Conservation (phyloP, 2,113 vertebrate species). For the Onychostoma macrolepis region DNA sequence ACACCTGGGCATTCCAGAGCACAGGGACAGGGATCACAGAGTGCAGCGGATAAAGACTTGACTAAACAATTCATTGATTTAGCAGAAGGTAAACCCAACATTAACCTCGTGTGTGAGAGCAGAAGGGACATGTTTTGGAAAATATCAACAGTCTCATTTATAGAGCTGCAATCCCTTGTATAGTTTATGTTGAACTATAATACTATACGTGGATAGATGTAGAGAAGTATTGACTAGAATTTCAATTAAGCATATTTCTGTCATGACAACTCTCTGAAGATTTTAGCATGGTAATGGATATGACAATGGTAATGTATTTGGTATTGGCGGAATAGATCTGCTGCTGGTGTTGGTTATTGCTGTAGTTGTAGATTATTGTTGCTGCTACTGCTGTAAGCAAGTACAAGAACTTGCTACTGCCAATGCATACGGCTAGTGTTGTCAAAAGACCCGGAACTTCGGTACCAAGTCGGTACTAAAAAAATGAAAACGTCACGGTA, state of each 20-base stretch:
- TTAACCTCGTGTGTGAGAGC: background rate
- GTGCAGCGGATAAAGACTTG: background rate
- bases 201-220: background rate
- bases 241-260: background rate
- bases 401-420: too few species aligned
- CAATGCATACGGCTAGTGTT: too few species aligned
- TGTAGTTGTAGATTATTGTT: too few species aligned
- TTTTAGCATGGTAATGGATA: too few species aligned
- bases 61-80: slow-evolving; percentile 17
- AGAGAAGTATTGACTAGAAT: background rate
- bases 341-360: too few species aligned
- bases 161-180: background rate
- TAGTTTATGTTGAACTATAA: background rate
- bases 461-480: too few species aligned
- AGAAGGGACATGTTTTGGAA: slow-evolving; percentile 12
- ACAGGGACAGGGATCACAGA: background rate
- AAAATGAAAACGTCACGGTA: too few species aligned
- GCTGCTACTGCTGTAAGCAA: too few species aligned
- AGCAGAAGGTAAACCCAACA: background rate
- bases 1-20: slow-evolving; percentile 53
- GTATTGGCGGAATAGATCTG: too few species aligned
- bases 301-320: too few species aligned
- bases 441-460: too few species aligned
- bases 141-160: background rate
- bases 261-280: too few species aligned